These are phyloP conservation scores for Columba janthina DNA, from an alignment of 2,113 vertebrate genomes.

Conservation along the genomic window DNA sequence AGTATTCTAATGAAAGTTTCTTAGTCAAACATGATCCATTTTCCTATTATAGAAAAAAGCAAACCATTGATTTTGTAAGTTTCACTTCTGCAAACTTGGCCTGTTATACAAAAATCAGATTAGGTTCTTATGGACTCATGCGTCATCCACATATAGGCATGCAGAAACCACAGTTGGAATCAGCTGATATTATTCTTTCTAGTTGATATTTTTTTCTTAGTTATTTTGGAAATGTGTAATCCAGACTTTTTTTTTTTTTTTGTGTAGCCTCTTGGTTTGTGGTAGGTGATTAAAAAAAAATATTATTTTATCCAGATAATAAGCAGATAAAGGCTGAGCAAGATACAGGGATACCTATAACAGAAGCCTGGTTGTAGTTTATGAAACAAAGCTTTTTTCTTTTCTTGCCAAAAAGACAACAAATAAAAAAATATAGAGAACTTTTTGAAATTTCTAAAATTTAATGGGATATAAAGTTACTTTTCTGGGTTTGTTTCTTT, in stretches of 20 bases:
- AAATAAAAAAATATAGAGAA: background rate
- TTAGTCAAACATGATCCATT: background rate
- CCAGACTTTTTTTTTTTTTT: background rate
- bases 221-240: background rate
- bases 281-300: background rate
- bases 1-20: background rate
- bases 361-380: background rate
- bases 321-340: background rate
- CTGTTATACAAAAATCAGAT: background rate
- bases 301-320: background rate
- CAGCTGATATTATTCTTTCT: background rate
- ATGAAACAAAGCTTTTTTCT: background rate
- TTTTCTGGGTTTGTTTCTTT: background rate
- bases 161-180: background rate
- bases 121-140: background rate
- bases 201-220: background rate
- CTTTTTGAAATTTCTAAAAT: background rate
- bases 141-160: background rate
- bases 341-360: background rate
- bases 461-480: background rate
- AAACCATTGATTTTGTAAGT: background rate
- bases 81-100: background rate
- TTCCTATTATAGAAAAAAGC: background rate
- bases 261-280: background rate
- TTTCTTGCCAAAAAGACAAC: background rate